Percentiles rank a stretch among this genome's conserved stretches.
phyloP scores from a whole-genome alignment of 2,113 vertebrate genomes.

The Pomatorhinus ruficollis region DNA sequence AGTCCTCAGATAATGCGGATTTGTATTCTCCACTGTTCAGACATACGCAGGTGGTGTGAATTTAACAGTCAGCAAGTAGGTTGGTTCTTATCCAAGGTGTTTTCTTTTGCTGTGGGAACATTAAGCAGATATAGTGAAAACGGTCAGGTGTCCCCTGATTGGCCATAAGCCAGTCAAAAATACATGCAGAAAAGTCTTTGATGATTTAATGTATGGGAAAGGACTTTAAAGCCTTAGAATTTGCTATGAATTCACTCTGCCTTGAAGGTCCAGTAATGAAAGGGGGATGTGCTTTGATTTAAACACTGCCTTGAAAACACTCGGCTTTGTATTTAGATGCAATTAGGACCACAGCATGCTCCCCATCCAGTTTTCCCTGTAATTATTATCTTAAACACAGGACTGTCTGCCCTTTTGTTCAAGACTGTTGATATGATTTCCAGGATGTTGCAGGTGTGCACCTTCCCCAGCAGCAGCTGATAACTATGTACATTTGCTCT shows the following conservation, averaged over 20 bases:
- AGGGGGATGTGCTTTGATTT: constrained; percentile 42
- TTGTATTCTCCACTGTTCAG: background rate
- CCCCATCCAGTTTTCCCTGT: constrained; percentile 27
- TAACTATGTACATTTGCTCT: background rate
- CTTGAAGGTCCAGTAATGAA: constrained; percentile 59
- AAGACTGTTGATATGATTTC: constrained; percentile 4
- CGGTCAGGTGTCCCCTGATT: background rate
- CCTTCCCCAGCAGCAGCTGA: background rate
- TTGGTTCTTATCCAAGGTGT: background rate
- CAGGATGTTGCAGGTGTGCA: constrained; percentile 36
- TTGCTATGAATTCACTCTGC: constrained; percentile 17
- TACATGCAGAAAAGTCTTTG: constrained; percentile 14
- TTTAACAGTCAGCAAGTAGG: background rate
- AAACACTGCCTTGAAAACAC: background rate
- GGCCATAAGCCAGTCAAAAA: background rate
- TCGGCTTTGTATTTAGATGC: constrained; percentile 41
- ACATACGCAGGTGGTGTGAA: background rate
- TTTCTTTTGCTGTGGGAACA: background rate
- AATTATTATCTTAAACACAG: constrained; percentile 56
- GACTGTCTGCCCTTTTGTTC: constrained; percentile 23
- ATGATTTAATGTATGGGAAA: constrained; percentile 29
- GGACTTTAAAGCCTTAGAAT: constrained; percentile 52
- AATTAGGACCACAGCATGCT: constrained; percentile 56
- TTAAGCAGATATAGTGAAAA: background rate
- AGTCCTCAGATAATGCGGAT: background rate